Base-by-base conservation (phyloP, 2,113 vertebrate genomes). In the Anser cygnoides region DNA sequence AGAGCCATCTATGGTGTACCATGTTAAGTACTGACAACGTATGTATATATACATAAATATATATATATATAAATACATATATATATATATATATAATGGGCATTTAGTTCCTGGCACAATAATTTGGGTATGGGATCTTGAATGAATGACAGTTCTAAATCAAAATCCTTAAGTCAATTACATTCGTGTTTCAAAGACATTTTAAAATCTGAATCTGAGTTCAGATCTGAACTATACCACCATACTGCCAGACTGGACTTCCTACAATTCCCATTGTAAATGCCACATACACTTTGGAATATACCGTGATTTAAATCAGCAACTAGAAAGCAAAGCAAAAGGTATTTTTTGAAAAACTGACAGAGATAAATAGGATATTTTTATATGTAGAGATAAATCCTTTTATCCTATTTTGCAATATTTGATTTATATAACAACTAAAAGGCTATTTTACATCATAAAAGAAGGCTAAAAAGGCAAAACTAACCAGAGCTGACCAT, bases 381-480 rank as follows among this genome's bases (percentile, higher is more conserved):
- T 81, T 65, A 54, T 73, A 73, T 28, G 18, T 20, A 89, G 80
- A 84, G 37, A 71, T 35, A 80, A 90, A 93, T 43, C 39, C 31
- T 92, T 94, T 82, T 89, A 87, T 82, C 37, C 14, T 65, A 66
- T 82, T 90, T 79, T 59, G n/a, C 26, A 91, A 54, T 70, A 72
- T 92, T 90, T 90, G 90, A 89, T 87, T 96, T 87, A 90, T 96
- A 61, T 72, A 87, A 76, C 28, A 76, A 76, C 43, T 58, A 76
- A 93, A 95, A 89, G 33, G 14, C 21, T 92, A 54, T 65, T 92
- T 57, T 92, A 18, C 57, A 52, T 91, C 70, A 73, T 93, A 84
- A 96, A 94, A 91, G 61, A 86, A 95, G 85, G 35, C 46, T 68
- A 78, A 82, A 87, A 89, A 95, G 84, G 86, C 35, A 94, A 91